Evolutionary conservation across 2,797 vertebrate genomes (phyloP).

Genomic region (Naso thynnoides): DNA sequence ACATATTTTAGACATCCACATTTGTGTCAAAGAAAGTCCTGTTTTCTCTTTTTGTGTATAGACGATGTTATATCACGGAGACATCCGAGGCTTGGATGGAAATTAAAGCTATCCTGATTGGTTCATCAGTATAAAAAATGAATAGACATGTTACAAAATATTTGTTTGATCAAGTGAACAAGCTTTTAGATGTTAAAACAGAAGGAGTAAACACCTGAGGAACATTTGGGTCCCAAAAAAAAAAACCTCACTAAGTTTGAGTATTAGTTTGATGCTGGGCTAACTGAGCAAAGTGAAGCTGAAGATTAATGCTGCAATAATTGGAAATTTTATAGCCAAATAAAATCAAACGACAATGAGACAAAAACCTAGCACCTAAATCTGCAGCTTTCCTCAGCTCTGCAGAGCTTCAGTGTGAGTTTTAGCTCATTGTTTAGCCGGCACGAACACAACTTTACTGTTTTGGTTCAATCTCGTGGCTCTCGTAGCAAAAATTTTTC

Average conservation of each 20-base stretch:
- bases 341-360: background rate
- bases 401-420: background rate
- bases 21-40: background rate
- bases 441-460: too few species aligned
- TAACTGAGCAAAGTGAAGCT: background rate
- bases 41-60: background rate
- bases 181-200: background rate
- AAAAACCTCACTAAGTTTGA: too few species aligned
- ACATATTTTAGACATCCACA: background rate
- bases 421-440: background rate
- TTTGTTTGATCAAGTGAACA: background rate
- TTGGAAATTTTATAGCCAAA: background rate
- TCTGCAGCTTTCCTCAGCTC: background rate
- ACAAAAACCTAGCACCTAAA: background rate
- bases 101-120: background rate
- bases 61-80: too few species aligned
- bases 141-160: background rate
- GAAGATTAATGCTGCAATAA: background rate
- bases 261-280: too few species aligned
- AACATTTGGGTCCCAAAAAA: too few species aligned
- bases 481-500: too few species aligned
- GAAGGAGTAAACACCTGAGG: too few species aligned
- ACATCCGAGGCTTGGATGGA: too few species aligned
- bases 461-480: too few species aligned
- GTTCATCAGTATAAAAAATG: background rate